phyloP scores from a whole-genome alignment of 2,113 vertebrate species.

The Macaca nemestrina region DNA sequence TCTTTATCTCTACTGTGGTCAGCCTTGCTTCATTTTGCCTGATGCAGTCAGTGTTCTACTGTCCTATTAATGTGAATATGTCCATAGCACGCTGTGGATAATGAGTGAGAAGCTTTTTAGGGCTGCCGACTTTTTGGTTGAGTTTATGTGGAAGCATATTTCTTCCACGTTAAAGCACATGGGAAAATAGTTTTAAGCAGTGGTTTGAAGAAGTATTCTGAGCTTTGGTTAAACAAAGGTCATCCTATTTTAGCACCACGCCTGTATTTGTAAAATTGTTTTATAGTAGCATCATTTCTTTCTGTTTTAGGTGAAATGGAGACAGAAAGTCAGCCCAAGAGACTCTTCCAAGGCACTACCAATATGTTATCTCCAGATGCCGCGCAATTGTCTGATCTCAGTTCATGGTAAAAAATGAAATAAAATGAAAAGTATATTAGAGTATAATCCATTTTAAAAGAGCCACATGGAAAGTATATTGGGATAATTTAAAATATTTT shows the following conservation, averaged over 20 bases:
- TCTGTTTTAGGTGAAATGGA: conserved; percentile 93
- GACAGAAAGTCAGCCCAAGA: conserved; percentile 97
- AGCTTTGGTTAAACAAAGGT: conserved; percentile 19
- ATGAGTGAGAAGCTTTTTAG: background rate
- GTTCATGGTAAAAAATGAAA: conserved; percentile 90
- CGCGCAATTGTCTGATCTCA: conserved; percentile 90
- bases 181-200: conserved; percentile 13
- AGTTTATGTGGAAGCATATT: conserved; percentile 37
- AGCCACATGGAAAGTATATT: background rate
- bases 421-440: conserved; percentile 40
- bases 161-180: conserved; percentile 49
- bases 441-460: conserved; percentile 16
- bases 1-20: background rate
- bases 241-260: conserved; percentile 8
- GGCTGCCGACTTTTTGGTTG: conserved; percentile 23
- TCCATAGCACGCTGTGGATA: conserved; percentile 1
- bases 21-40: conserved; percentile 44
- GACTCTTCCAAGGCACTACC: conserved; percentile 97
- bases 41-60: conserved; percentile 6
- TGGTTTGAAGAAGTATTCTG: background rate
- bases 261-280: conserved; percentile 1
- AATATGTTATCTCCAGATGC: conserved; percentile 93
- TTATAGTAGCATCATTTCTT: conserved; percentile 49
- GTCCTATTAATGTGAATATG: conserved; percentile 13
- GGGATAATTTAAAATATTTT: conserved; percentile 34